A percentile compares a stretch with the other conserved stretches of the same genome.
Evolutionary conservation across 23 tunicate species (phyloP).

Genomic region (Styela plicata): DNA sequence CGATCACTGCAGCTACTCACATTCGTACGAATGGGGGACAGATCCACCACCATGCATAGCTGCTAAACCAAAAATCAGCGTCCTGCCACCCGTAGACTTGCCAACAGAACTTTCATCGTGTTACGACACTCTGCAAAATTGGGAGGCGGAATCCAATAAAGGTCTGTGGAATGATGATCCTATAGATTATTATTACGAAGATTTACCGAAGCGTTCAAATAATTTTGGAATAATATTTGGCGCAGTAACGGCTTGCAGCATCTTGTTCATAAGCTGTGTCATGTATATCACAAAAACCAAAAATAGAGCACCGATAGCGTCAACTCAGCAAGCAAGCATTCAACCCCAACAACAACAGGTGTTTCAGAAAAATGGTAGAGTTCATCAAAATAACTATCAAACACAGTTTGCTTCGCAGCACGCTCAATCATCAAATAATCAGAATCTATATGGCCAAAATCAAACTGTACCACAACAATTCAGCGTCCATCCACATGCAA

Average conservation of each 20-base stretch:
- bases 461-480: not conserved
- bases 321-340: not conserved
- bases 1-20: constrained; percentile 22
- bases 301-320: not conserved
- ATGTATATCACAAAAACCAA: not conserved
- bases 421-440: no score
- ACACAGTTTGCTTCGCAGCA: not conserved
- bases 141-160: not conserved
- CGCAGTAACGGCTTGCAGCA: not conserved
- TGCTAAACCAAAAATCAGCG: constrained; percentile 7
- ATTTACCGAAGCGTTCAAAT: not conserved
- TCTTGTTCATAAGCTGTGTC: not conserved
- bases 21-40: constrained; percentile 40
- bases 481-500: not conserved
- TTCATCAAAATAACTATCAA: not conserved
- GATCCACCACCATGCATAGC: constrained; percentile 69
- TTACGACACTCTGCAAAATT: not conserved
- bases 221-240: not conserved
- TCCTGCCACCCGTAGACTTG: not conserved
- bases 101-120: not conserved
- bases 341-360: not conserved
- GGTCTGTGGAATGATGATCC: not conserved
- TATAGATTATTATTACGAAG: not conserved
- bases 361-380: not conserved
- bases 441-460: no score